These are phyloP conservation scores for Albula glossodonta DNA, from an alignment of 2,113 vertebrate genomes.

Conservation along the genomic window DNA sequence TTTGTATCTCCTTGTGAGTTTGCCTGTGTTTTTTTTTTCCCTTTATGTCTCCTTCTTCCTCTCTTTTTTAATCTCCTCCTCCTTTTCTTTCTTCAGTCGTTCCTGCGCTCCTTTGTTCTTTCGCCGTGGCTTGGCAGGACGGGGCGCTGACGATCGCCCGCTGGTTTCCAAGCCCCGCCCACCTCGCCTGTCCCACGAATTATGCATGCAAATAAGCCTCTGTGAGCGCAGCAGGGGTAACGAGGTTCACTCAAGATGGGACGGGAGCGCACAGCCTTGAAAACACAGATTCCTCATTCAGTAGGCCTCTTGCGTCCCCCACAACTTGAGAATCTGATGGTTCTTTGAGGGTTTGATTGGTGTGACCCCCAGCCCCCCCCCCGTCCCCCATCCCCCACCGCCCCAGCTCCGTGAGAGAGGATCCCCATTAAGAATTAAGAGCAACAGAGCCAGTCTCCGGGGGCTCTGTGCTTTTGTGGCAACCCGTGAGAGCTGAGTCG, in stretches of 20 bases:
- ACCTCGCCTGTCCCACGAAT: conserved; percentile 50
- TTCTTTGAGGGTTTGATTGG: background rate
- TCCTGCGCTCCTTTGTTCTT: conserved; percentile 40
- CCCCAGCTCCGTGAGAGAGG: background rate
- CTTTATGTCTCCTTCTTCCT: background rate
- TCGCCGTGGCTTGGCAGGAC: conserved; percentile 57
- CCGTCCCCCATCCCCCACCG: background rate
- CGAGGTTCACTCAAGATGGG: background rate
- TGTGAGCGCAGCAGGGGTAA: background rate
- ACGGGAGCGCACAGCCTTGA: background rate
- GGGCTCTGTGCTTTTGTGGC: background rate
- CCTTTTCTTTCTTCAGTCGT: conserved; percentile 38
- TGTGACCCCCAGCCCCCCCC: background rate
- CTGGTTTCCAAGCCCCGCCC: background rate
- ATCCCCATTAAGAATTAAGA: background rate
- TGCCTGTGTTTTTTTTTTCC: background rate
- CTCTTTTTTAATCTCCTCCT: background rate
- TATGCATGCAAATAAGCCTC: conserved; percentile 64
- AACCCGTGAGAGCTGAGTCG: background rate
- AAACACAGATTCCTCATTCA: background rate
- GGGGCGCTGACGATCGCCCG: conserved; percentile 49
- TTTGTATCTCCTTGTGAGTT: background rate
- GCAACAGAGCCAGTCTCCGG: background rate
- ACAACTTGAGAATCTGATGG: background rate
- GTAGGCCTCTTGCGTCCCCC: background rate